Conservation (phyloP, 2,797 vertebrate species). For the Hippocampus kuda region DNA sequence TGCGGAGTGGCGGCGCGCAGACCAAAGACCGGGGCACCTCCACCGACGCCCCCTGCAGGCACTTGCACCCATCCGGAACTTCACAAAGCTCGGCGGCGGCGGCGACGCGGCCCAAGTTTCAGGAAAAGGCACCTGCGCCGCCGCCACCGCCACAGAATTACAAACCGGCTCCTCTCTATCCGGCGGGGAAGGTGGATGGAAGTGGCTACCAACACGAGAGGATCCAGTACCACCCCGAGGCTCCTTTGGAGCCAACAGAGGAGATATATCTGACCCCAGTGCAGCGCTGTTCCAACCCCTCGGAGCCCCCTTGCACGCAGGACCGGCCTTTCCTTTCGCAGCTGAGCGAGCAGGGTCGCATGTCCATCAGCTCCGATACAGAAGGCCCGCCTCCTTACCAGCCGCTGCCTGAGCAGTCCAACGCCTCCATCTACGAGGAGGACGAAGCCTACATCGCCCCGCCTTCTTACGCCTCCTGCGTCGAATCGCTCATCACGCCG, state of each 20-base stretch:
- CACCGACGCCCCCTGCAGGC: slow-evolving; percentile 81
- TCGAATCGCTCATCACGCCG: slow-evolving; percentile 59
- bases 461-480: slow-evolving; percentile 66
- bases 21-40: slow-evolving; percentile 94
- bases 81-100: slow-evolving; percentile 39
- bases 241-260: slow-evolving; percentile 86
- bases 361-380: slow-evolving; percentile 87
- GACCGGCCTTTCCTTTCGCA: slow-evolving; percentile 73
- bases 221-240: slow-evolving; percentile 82
- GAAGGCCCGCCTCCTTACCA: slow-evolving; percentile 84
- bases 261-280: slow-evolving; percentile 93
- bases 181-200: slow-evolving; percentile 42
- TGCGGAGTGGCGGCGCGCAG: slow-evolving; percentile 75
- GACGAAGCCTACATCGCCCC: slow-evolving; percentile 65
- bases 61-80: slow-evolving; percentile 69
- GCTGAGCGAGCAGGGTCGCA: slow-evolving; percentile 80
- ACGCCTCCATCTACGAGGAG: slow-evolving; percentile 84
- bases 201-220: slow-evolving; percentile 74
- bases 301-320: slow-evolving; percentile 57
- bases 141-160: slow-evolving; percentile 62
- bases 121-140: slow-evolving; percentile 53
- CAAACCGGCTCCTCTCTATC: slow-evolving; percentile 55
- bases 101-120: slow-evolving; percentile 51
- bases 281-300: slow-evolving; percentile 73
- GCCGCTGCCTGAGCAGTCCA: slow-evolving; percentile 73